A percentile compares a stretch with the other conserved stretches of the same genome.
These are phyloP conservation scores for Spinus pinus DNA, from an alignment of 2,797 vertebrate species.

Conservation along the genomic window DNA sequence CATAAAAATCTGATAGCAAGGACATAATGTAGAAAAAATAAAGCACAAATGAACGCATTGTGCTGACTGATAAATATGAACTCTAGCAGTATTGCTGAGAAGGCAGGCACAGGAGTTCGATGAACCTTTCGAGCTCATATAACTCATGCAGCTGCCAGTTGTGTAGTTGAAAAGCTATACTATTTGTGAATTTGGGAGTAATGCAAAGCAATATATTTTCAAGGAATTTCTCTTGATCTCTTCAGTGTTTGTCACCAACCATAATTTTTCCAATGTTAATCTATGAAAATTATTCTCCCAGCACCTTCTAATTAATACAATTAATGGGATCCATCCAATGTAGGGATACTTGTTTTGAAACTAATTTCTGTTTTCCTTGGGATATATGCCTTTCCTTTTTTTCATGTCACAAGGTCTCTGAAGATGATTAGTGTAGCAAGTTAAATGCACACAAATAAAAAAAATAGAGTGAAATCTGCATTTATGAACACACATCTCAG, in stretches of 20 bases:
- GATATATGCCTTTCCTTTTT: background rate
- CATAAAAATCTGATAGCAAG: background rate
- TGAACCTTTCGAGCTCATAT: background rate
- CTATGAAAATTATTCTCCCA: background rate
- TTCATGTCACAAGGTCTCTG: background rate
- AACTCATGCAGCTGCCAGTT: background rate
- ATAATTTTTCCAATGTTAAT: background rate
- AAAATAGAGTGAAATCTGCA: background rate
- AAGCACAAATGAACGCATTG: background rate
- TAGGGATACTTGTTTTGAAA: background rate
- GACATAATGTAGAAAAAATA: background rate
- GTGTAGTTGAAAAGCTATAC: background rate
- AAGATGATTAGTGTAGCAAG: background rate
- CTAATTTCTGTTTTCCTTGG: background rate
- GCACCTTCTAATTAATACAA: background rate
- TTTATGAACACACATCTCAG: background rate
- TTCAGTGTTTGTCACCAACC: background rate
- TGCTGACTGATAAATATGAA: constrained; percentile 18
- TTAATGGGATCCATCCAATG: background rate
- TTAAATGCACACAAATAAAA: background rate
- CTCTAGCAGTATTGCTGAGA: background rate
- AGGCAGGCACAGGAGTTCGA: background rate
- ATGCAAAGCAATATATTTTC: background rate
- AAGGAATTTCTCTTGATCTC: background rate
- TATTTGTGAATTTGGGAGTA: background rate